Evolutionary conservation across 2,113 vertebrate species (phyloP).

Genomic region (Gulo gulo): DNA sequence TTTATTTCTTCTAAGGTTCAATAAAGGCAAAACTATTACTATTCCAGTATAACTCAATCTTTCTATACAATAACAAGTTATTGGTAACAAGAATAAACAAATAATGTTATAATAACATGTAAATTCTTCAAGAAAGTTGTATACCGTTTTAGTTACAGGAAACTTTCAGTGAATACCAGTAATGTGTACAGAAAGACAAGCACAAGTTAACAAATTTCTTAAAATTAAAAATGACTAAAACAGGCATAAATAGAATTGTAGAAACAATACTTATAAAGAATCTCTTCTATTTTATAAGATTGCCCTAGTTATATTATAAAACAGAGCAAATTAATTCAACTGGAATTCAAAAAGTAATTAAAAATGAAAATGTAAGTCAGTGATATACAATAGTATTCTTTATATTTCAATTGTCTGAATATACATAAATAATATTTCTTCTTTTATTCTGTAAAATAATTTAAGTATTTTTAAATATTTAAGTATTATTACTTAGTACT

Average conservation of each 20-base stretch:
- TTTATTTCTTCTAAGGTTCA: not conserved
- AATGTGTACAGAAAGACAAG: not conserved
- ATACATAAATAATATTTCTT: not conserved
- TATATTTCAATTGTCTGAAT: not conserved
- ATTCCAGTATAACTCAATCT: not conserved
- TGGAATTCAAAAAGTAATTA: not conserved
- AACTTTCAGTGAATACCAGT: not conserved
- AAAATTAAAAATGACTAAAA: constrained; percentile 43
- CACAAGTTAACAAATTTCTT: not conserved
- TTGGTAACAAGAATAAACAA: constrained; percentile 6
- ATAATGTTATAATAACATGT: not conserved
- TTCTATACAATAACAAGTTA: not conserved
- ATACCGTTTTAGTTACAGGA: not conserved
- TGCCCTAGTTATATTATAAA: constrained; percentile 15
- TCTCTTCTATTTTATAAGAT: not conserved
- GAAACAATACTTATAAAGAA: not conserved
- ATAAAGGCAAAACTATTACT: not conserved
- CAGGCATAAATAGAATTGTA: not conserved
- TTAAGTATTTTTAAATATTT: too few relatives aligned
- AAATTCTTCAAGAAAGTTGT: not conserved
- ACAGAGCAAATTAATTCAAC: constrained; percentile 17
- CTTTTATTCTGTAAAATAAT: not conserved
- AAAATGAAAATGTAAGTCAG: constrained; percentile 21
- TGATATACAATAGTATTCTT: not conserved
- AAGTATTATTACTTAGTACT: too few relatives aligned